Conservation (phyloP, 64 coral and sea anemone species). For the Montipora cactus region DNA sequence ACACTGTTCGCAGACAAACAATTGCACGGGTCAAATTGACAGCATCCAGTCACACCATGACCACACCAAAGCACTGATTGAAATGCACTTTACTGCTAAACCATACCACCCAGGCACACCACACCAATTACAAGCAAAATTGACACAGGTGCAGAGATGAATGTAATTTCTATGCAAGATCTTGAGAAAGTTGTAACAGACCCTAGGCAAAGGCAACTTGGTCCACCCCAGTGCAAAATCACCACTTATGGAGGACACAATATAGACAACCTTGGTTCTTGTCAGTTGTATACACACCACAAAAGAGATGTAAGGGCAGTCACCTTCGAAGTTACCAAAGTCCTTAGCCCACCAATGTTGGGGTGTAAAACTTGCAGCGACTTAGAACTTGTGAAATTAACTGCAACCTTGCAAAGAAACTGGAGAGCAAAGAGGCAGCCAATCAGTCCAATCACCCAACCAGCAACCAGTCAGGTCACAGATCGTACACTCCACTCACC, state of each 20-base stretch:
- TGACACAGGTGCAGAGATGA: slow-evolving; percentile 1
- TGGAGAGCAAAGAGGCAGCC: background rate
- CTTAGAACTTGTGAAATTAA: slow-evolving; percentile 43
- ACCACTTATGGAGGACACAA: slow-evolving; percentile 66
- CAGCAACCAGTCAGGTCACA: background rate
- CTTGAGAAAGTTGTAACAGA: slow-evolving; percentile 39
- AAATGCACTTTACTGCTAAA: slow-evolving; percentile 61
- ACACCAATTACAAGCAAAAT: slow-evolving; percentile 52
- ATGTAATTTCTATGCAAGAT: slow-evolving; percentile 63
- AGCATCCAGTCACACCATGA: slow-evolving; percentile 22
- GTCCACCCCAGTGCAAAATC: slow-evolving; percentile 47
- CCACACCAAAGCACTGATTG: slow-evolving; percentile 33
- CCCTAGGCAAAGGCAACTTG: slow-evolving; percentile 48
- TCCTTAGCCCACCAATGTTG: slow-evolving; percentile 48
- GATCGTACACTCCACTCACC: background rate
- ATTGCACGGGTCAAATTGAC: background rate
- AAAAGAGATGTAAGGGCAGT: background rate
- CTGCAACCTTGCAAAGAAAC: slow-evolving; percentile 22
- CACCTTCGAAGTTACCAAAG: background rate
- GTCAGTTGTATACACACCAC: slow-evolving; percentile 75
- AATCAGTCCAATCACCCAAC: background rate
- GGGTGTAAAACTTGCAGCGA: slow-evolving; percentile 76
- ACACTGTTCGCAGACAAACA: slow-evolving; percentile 6
- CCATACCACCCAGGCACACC: slow-evolving; percentile 36
- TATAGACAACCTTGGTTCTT: slow-evolving; percentile 63